These are phyloP conservation scores for Loripinus fragilis DNA, from an alignment of 2,888 invertebrate genomes.

Conservation along the genomic window DNA sequence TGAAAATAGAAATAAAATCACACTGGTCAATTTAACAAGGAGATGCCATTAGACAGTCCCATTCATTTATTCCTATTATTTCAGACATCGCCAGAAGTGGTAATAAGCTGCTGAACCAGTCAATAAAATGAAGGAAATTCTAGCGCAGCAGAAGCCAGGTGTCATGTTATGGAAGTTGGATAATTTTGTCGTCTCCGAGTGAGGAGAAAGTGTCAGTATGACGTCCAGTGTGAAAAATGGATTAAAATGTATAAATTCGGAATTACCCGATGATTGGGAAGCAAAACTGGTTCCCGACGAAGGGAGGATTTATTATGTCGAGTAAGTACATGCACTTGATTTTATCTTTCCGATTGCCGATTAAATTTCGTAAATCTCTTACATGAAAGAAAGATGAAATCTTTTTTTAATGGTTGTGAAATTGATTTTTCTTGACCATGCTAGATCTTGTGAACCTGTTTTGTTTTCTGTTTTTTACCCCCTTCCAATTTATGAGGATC, in stretches of 20 bases:
- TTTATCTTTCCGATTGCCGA: no score
- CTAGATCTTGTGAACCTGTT: no score
- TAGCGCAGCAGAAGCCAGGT: constrained; percentile 2
- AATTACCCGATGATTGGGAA: constrained; percentile 74
- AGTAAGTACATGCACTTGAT: constrained; percentile 70
- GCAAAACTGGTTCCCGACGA: constrained; percentile 70
- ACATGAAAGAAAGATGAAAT: no score
- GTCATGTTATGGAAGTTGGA: constrained; percentile 14
- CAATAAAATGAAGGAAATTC: not conserved
- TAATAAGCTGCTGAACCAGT: constrained; percentile 8
- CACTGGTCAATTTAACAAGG: no score
- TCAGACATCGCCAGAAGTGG: not conserved
- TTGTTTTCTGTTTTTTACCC: no score
- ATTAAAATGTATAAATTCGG: constrained; percentile 62
- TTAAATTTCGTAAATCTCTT: no score
- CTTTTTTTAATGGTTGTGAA: no score
- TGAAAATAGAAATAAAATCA: no score
- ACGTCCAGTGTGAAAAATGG: constrained; percentile 31
- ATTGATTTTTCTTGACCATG: no score
- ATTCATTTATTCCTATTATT: constrained; percentile 2
- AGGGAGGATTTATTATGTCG: constrained; percentile 75
- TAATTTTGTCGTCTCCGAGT: not conserved
- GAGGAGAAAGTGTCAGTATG: not conserved
- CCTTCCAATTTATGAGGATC: no score
- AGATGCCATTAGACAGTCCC: no score